Conservation (phyloP, 2,888 invertebrate species). For the Leistus spinibarbis region DNA sequence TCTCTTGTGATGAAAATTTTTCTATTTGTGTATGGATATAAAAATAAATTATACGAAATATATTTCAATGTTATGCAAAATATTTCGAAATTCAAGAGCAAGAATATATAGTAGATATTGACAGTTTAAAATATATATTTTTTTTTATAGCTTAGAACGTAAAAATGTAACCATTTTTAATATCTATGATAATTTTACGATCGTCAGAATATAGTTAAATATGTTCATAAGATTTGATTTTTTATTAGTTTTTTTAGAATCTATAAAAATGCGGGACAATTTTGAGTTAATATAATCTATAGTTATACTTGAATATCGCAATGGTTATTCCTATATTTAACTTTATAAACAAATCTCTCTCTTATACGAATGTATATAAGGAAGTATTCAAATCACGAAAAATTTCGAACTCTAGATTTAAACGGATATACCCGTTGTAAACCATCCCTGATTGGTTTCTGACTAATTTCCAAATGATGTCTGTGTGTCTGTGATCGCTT, state of each 20-base stretch:
- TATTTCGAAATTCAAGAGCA: not conserved
- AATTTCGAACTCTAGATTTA: too few relatives aligned
- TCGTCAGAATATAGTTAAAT: too few relatives aligned
- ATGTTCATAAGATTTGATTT: not conserved
- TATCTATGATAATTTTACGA: not conserved
- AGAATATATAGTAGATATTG: not conserved
- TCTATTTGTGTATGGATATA: not conserved
- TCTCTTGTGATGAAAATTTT: not conserved
- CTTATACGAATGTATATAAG: too few relatives aligned
- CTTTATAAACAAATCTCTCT: too few relatives aligned
- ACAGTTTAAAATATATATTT: not conserved
- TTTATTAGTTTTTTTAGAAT: not conserved
- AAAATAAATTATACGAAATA: not conserved
- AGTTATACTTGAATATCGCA: too few relatives aligned
- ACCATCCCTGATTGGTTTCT: too few relatives aligned
- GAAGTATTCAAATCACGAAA: too few relatives aligned
- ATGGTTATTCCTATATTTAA: too few relatives aligned
- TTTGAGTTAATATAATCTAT: too few relatives aligned
- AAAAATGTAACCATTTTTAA: not conserved
- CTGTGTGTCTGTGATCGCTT: too few relatives aligned
- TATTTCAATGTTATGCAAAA: not conserved
- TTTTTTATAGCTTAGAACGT: not conserved
- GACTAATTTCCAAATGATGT: too few relatives aligned
- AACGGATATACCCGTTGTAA: too few relatives aligned
- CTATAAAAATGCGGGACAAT: not conserved